A percentile compares a stretch with the other conserved stretches of the same genome.
Evolutionary conservation across 2,888 invertebrate genomes (phyloP).

Genomic region (Chrysolina oricalcia): DNA sequence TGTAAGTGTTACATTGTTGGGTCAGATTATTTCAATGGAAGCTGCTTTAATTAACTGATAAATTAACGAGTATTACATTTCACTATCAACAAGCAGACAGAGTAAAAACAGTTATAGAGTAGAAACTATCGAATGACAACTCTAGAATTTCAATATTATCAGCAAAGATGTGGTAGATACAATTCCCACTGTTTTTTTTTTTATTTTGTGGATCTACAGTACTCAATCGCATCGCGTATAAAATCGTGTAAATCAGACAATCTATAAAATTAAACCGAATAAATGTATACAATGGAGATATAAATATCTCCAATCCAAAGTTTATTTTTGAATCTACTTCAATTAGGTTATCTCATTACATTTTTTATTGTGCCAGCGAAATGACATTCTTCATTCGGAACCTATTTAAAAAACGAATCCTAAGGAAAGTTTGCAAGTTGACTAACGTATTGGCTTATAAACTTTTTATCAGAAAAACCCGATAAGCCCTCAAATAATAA

Average conservation of each 20-base stretch:
- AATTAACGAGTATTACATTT: too few relatives aligned
- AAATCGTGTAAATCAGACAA: slow-evolving; percentile 3
- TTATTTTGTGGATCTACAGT: not conserved
- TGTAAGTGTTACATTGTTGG: too few relatives aligned
- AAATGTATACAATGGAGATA: not conserved
- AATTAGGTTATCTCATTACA: not conserved
- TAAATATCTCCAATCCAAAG: not conserved
- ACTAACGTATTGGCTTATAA: not conserved
- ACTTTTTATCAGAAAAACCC: not conserved
- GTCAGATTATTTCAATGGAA: too few relatives aligned
- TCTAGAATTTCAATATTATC: too few relatives aligned
- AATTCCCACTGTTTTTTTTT: not conserved
- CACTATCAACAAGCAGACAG: too few relatives aligned
- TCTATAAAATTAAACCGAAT: not conserved
- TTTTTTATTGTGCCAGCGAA: not conserved
- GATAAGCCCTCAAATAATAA: not conserved
- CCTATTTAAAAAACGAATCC: not conserved
- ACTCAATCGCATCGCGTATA: not conserved
- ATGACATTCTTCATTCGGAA: not conserved
- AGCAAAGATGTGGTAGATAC: not conserved
- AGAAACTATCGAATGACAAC: too few relatives aligned
- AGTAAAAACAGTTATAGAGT: too few relatives aligned
- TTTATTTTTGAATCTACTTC: not conserved
- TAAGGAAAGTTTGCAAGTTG: not conserved
- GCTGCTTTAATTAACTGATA: too few relatives aligned